These are phyloP conservation scores for Oreochromis niloticus DNA, from an alignment of 2,113 vertebrate species.

Conservation along the genomic window DNA sequence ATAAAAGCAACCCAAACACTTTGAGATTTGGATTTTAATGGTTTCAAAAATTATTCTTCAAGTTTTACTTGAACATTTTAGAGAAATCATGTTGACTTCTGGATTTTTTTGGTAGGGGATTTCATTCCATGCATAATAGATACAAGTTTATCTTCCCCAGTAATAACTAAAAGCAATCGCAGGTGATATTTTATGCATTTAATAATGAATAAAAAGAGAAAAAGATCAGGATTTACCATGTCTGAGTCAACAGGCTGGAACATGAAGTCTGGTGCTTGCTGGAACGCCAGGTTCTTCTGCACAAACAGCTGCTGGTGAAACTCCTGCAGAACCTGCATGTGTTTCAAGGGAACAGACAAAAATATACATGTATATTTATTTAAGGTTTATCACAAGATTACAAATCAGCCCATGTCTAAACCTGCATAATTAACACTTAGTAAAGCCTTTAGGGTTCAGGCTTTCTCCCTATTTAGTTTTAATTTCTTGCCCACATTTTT, in stretches of 20 bases:
- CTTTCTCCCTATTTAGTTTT: not conserved
- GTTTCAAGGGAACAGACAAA: not conserved
- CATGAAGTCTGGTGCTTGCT: slow-evolving; percentile 79
- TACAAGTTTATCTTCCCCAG: not conserved
- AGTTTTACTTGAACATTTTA: not conserved
- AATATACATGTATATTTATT: not conserved
- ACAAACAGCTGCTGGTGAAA: slow-evolving; percentile 88
- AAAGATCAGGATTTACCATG: slow-evolving; percentile 72
- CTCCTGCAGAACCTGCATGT: slow-evolving; percentile 81
- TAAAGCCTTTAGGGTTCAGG: not conserved
- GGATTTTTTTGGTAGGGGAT: not conserved
- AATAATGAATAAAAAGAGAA: not conserved
- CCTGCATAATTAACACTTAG: not conserved
- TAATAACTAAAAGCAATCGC: not conserved
- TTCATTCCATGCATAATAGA: not conserved
- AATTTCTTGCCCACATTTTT: accelerated
- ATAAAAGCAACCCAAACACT: not conserved
- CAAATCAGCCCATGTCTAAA: not conserved
- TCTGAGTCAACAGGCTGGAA: slow-evolving; percentile 88
- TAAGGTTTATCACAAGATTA: not conserved
- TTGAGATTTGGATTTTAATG: not conserved
- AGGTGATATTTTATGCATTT: not conserved
- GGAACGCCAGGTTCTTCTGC: slow-evolving; percentile 84
- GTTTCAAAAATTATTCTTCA: not conserved
- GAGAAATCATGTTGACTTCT: accelerated